Percentiles rank a stretch among this genome's conserved stretches.
Conservation (phyloP, 2,797 vertebrate genomes). For the Melanotaenia pygmaea region DNA sequence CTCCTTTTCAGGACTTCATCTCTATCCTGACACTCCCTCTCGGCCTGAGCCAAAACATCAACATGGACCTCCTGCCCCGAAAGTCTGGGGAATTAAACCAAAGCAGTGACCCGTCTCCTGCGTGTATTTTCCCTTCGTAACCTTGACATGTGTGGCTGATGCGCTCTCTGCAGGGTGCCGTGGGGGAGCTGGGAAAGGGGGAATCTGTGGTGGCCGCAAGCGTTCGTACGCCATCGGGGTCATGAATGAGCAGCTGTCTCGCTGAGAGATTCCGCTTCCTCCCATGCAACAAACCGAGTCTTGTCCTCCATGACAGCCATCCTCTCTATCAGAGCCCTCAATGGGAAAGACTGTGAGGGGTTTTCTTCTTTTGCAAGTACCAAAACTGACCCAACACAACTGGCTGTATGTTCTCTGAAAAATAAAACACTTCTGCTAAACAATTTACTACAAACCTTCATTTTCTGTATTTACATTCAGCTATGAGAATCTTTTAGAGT, state of each 20-base stretch:
- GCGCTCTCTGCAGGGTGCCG: constrained; percentile 30
- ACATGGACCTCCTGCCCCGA: constrained; percentile 22
- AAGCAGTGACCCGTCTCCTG: constrained; percentile 43
- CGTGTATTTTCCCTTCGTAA: constrained; percentile 39
- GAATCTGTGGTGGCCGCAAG: constrained; percentile 24
- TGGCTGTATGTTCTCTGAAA: constrained; percentile 22
- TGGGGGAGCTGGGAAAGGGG: not conserved
- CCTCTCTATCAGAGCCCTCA: constrained; percentile 39
- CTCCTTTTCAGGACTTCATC: constrained; percentile 25
- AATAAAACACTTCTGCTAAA: not conserved
- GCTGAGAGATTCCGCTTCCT: constrained; percentile 69
- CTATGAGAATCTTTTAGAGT: not conserved
- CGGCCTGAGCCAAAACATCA: constrained; percentile 34
- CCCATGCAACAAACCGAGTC: constrained; percentile 58
- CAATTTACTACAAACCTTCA: constrained; percentile 1
- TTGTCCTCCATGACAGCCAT: constrained; percentile 52
- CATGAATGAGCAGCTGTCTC: constrained; percentile 73
- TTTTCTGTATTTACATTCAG: not conserved
- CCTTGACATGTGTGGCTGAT: constrained; percentile 57
- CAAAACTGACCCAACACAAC: constrained; percentile 40
- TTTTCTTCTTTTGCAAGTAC: not conserved
- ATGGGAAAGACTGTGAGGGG: constrained; percentile 20
- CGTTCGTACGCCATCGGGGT: constrained; percentile 43
- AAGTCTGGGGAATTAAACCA: constrained; percentile 10
- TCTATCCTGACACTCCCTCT: constrained; percentile 31